Conservation (phyloP, 2,113 vertebrate genomes). For the Formicarius rufipectus region DNA sequence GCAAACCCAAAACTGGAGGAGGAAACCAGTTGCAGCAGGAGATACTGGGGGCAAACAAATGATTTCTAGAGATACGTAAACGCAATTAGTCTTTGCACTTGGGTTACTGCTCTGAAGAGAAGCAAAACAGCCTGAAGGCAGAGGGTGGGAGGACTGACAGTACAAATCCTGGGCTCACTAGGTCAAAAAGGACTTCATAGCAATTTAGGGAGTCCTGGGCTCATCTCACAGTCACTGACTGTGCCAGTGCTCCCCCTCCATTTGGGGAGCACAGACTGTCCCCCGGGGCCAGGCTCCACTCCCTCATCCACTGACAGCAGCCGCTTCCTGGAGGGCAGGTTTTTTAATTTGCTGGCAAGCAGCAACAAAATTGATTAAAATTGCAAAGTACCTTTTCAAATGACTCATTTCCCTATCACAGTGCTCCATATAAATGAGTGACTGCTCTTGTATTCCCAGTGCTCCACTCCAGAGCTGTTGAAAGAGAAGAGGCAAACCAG, state of each 20-base stretch:
- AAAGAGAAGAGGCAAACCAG: neutral
- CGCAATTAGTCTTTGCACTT: neutral
- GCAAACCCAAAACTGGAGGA: neutral
- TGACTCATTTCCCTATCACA: neutral
- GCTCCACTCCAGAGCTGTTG: neutral
- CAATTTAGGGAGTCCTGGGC: neutral
- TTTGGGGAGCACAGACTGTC: fast-evolving
- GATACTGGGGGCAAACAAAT: neutral
- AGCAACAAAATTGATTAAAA: constrained; percentile 47
- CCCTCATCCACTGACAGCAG: neutral
- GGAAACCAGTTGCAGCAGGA: neutral
- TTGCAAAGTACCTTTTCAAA: constrained; percentile 41
- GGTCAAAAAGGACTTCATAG: neutral
- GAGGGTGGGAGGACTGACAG: neutral
- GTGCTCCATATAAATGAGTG: neutral
- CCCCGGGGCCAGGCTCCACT: fast-evolving
- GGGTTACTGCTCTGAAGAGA: neutral
- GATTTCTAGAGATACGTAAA: neutral
- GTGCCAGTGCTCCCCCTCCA: neutral
- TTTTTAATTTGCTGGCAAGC: constrained; percentile 56
- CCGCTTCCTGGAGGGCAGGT: constrained; percentile 34
- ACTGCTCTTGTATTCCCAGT: neutral
- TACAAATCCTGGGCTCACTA: neutral
- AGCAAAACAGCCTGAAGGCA: neutral
- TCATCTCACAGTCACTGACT: neutral